These are phyloP conservation scores for Anarhynchus alexandrinus DNA, from an alignment of 2,113 vertebrate species.

Conservation along the genomic window DNA sequence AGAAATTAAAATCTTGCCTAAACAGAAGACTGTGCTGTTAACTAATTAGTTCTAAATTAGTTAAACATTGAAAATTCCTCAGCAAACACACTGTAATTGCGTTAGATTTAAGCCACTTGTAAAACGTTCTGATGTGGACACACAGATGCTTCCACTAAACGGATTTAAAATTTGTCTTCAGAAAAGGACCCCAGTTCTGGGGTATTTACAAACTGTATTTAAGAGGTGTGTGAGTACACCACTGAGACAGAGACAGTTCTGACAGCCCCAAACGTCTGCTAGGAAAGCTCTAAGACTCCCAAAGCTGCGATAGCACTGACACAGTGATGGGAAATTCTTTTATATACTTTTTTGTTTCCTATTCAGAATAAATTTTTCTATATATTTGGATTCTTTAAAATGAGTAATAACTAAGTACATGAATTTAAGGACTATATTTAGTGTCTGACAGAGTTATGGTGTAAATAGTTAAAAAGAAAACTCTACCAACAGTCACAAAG, in stretches of 20 bases:
- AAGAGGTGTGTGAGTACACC: background rate
- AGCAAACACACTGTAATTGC: background rate
- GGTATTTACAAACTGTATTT: background rate
- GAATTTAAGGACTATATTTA: background rate
- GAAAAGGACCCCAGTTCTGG: background rate
- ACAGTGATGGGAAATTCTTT: rapidly evolving
- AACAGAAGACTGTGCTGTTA: background rate
- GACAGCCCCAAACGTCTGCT: background rate
- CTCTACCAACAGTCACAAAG: background rate
- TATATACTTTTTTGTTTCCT: too few relatives aligned
- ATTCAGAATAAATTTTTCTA: background rate
- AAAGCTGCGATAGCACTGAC: rapidly evolving
- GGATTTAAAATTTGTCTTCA: background rate
- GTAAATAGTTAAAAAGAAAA: background rate
- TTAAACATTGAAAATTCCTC: background rate
- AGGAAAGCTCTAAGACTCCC: background rate
- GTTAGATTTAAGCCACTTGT: background rate
- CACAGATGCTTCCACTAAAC: background rate
- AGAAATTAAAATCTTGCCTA: background rate
- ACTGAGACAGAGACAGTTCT: background rate
- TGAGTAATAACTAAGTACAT: rapidly evolving
- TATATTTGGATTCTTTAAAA: background rate
- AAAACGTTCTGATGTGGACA: background rate
- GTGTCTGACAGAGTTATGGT: background rate
- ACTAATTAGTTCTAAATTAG: background rate